Conservation (phyloP, 2,113 vertebrate species). For the Peromyscus maniculatus region DNA sequence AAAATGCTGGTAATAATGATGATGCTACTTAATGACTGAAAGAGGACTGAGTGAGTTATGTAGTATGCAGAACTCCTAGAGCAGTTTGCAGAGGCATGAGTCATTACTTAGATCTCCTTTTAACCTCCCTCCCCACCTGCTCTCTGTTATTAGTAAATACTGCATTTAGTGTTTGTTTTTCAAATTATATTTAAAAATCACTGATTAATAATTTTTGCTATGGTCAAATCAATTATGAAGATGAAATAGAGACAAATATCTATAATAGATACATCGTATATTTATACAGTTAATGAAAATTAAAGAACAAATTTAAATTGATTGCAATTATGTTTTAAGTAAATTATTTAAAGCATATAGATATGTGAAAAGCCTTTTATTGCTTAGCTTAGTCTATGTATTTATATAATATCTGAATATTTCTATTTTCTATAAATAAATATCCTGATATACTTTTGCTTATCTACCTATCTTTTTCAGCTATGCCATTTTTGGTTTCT, state of each 20-base stretch:
- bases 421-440: background rate
- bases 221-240: background rate
- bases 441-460: background rate
- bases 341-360: background rate
- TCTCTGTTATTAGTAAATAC: background rate
- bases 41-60: background rate
- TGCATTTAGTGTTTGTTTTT: background rate
- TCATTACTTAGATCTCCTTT: fast-evolving
- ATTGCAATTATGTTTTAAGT: background rate
- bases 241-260: background rate
- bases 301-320: background rate
- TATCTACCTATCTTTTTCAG: background rate
- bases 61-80: background rate
- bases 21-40: background rate
- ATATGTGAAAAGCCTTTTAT: background rate
- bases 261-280: too few relatives aligned
- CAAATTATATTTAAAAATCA: constrained; percentile 7
- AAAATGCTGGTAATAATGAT: background rate
- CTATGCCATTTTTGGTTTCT: background rate
- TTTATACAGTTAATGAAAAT: background rate
- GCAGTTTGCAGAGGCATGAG: background rate
- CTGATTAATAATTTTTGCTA: background rate
- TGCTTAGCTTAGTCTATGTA: background rate
- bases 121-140: background rate
- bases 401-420: background rate